These are phyloP conservation scores for Argyresthia goedartella DNA, from an alignment of 2,888 invertebrate species.

Conservation along the genomic window DNA sequence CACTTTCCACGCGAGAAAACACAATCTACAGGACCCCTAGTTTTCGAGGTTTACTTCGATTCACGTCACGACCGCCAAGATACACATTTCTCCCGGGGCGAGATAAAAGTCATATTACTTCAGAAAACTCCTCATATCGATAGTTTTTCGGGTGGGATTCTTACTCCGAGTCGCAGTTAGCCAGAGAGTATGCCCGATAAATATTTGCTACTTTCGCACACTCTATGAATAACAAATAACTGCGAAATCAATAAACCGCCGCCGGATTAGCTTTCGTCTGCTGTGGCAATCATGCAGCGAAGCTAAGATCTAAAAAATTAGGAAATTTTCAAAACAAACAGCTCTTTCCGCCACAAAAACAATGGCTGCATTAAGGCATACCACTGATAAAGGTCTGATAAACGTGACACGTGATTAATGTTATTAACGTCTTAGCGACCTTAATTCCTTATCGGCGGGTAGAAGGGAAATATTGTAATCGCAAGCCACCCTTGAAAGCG, in stretches of 20 bases:
- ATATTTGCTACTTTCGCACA: background rate
- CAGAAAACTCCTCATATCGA: constrained; percentile 17
- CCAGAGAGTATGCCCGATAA: background rate
- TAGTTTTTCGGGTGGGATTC: constrained; percentile 18
- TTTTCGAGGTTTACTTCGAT: constrained; percentile 10
- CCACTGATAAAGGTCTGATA: constrained; percentile 21
- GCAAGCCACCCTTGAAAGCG: constrained; percentile 54
- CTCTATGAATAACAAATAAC: no score
- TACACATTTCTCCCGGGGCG: constrained; percentile 13
- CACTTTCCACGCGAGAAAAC: background rate
- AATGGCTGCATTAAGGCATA: constrained; percentile 3
- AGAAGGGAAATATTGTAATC: constrained; percentile 35
- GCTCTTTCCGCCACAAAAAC: no score
- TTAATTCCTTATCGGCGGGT: constrained; percentile 46
- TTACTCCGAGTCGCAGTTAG: background rate
- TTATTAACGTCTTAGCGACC: constrained; percentile 46
- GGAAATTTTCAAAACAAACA: no score
- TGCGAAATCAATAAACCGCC: background rate
- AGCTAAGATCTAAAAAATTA: no score
- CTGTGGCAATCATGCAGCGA: no score
- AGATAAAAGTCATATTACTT: constrained; percentile 28
- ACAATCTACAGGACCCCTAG: background rate
- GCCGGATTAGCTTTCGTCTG: no score
- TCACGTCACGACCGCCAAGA: constrained; percentile 15
- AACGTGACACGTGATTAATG: constrained; percentile 40